Conservation (phyloP, 2,888 invertebrate genomes). For the Dysmachus trigonus region DNA sequence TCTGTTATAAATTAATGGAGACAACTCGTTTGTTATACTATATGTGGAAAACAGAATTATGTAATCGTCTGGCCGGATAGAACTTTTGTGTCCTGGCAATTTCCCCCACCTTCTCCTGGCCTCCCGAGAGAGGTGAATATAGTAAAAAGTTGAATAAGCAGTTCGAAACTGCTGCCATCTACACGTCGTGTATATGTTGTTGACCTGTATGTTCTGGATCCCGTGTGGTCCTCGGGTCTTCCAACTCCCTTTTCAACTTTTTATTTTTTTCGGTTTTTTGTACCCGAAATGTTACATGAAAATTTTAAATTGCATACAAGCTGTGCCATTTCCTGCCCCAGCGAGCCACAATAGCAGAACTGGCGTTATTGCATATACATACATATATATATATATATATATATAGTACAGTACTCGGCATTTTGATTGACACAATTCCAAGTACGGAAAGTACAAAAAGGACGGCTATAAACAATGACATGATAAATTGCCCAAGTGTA, state of each 20-base stretch:
- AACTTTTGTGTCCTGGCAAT: background rate
- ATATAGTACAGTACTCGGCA: background rate
- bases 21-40: background rate
- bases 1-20: background rate
- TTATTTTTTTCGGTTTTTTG: too few species aligned
- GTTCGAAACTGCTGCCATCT: background rate
- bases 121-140: too few species aligned
- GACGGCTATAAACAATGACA: slow-evolving; percentile 12
- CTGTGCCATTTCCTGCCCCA: background rate
- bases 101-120: too few species aligned
- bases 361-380: background rate
- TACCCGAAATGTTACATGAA: background rate
- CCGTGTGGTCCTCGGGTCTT: background rate
- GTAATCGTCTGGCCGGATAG: background rate
- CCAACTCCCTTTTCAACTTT: background rate
- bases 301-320: slow-evolving; percentile 17
- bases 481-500: slow-evolving; percentile 27
- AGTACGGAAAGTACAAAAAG: slow-evolving; percentile 12
- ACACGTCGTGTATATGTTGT: background rate
- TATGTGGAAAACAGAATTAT: background rate
- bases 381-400: background rate
- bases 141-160: background rate
- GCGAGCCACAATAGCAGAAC: background rate
- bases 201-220: too few species aligned
- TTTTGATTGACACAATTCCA: slow-evolving; percentile 21